phyloP scores from a whole-genome alignment of 2,113 vertebrate species.

The Gallinago jamesoni region DNA sequence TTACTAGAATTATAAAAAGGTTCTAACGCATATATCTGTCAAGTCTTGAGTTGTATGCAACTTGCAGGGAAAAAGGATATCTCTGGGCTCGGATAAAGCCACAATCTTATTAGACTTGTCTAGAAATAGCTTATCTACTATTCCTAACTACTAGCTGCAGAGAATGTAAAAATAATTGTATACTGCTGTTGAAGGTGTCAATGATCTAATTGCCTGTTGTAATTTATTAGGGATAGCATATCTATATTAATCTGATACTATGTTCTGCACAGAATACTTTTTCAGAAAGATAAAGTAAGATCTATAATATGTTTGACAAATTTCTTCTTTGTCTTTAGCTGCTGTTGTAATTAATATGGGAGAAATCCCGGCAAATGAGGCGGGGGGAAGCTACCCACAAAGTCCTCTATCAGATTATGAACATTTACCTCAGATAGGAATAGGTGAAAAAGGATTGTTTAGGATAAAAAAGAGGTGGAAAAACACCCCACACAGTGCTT shows the following conservation, averaged over 20 bases:
- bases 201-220: not conserved
- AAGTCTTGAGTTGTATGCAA: not conserved
- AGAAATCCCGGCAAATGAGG: not conserved
- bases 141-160: not conserved
- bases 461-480: not conserved
- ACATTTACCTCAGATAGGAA: not conserved
- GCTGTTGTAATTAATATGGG: not conserved
- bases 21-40: not conserved
- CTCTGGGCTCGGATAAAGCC: not conserved
- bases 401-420: not conserved
- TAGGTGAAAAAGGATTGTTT: not conserved
- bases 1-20: constrained; percentile 11
- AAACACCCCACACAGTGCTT: not conserved
- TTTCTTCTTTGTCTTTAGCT: not conserved
- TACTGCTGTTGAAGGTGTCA: not conserved
- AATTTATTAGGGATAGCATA: not conserved
- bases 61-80: not conserved
- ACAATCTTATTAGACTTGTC: not conserved
- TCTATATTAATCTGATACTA: not conserved
- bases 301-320: not conserved
- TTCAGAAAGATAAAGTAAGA: not conserved
- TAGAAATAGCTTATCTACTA: constrained; percentile 24
- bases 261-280: not conserved
- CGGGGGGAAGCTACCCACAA: not conserved
- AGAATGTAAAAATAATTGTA: not conserved